A percentile compares a stretch with the other conserved stretches of the same genome.
These are phyloP conservation scores for Pseudochirops corinnae DNA, from an alignment of 2,797 vertebrate genomes.

Conservation along the genomic window DNA sequence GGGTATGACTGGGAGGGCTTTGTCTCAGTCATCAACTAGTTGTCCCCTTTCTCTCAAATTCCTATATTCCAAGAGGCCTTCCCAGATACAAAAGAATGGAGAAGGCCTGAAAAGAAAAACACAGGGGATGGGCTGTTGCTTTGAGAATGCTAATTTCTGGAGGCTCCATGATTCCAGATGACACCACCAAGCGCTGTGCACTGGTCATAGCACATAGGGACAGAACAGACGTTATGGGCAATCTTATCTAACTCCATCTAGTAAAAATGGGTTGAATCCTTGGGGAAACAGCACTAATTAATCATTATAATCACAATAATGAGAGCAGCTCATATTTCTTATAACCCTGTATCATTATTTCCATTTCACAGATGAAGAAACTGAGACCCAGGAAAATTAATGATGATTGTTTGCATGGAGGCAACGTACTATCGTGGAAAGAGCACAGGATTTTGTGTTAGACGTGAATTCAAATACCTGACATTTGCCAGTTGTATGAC, in stretches of 20 bases:
- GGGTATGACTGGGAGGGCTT: not conserved
- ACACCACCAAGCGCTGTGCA: not conserved
- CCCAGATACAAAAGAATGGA: not conserved
- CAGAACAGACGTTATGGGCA: not conserved
- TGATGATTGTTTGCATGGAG: not conserved
- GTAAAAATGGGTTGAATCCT: not conserved
- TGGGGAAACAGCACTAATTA: not conserved
- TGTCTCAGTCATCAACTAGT: fast-evolving
- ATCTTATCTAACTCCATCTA: not conserved
- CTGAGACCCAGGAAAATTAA: not conserved
- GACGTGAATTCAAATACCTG: not conserved
- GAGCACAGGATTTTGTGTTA: not conserved
- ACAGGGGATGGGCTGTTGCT: not conserved
- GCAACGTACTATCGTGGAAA: not conserved
- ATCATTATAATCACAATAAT: not conserved
- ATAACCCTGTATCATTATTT: not conserved
- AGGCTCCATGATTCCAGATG: not conserved
- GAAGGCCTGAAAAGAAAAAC: not conserved
- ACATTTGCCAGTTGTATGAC: not conserved
- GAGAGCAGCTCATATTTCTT: not conserved
- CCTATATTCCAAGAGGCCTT: not conserved
- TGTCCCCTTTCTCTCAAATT: not conserved
- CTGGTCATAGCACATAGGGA: not conserved
- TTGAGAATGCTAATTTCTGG: not conserved
- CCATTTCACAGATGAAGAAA: not conserved